A percentile compares a stretch with the other conserved stretches of the same genome.
phyloP scores from a whole-genome alignment of 2,797 vertebrate species.

The Semotilus atromaculatus region DNA sequence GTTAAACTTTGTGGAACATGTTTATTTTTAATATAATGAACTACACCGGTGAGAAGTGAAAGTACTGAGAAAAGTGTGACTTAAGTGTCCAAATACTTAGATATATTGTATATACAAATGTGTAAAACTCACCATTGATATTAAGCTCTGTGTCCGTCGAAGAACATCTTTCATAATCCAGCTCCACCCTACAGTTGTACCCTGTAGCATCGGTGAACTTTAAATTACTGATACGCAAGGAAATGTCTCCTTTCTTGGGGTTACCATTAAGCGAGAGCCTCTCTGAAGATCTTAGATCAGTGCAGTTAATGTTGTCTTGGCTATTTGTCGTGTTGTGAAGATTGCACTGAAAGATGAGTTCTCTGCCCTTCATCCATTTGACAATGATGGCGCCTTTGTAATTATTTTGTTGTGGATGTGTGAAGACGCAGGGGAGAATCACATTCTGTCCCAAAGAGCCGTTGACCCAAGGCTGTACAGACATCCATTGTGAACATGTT shows the following conservation, averaged over 20 bases:
- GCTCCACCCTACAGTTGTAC: conserved; percentile 52
- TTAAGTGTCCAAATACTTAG: neutral
- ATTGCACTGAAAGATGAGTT: conserved; percentile 42
- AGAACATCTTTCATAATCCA: conserved; percentile 4
- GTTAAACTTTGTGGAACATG: neutral
- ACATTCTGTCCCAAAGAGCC: conserved; percentile 6
- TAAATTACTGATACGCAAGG: conserved; percentile 40
- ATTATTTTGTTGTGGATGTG: conserved; percentile 43
- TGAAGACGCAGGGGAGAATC: conserved; percentile 51
- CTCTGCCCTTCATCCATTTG: conserved; percentile 8
- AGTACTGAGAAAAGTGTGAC: neutral
- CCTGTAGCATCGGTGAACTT: conserved; percentile 18
- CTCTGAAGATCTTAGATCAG: neutral
- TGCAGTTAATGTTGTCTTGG: neutral
- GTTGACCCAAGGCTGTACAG: conserved; percentile 15
- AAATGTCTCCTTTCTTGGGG: conserved; percentile 41
- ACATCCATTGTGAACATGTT: conserved; percentile 15
- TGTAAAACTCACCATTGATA: conserved; percentile 29
- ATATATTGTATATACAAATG: neutral
- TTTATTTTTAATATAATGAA: neutral
- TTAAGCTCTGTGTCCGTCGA: conserved; percentile 6
- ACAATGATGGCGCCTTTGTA: conserved; percentile 41
- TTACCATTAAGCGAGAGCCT: conserved; percentile 36
- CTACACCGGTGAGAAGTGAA: neutral
- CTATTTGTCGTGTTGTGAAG: neutral